These are phyloP conservation scores for Helobdella robusta DNA, from an alignment of 2,888 invertebrate species.

Conservation along the genomic window DNA sequence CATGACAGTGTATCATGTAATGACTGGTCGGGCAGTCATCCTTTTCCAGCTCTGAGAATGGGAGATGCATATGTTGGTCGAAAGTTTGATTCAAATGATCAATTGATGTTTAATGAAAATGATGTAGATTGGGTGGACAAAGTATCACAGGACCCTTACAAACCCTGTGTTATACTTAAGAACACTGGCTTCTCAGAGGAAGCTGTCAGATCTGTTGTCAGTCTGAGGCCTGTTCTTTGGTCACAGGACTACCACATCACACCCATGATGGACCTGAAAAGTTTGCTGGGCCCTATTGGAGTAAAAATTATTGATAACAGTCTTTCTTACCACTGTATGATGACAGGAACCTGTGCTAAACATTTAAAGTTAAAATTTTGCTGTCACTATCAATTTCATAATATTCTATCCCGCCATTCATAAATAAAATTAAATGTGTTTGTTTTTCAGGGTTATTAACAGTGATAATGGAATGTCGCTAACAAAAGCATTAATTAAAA, in stretches of 20 bases:
- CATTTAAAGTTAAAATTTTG: slow-evolving; percentile 23
- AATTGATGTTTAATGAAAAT: slow-evolving; percentile 19
- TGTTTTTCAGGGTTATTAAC: slow-evolving; percentile 31
- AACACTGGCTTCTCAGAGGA: slow-evolving; percentile 34
- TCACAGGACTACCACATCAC: slow-evolving; percentile 36
- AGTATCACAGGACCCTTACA: slow-evolving; percentile 11
- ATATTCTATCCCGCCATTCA: too few relatives aligned
- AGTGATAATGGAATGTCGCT: slow-evolving; percentile 35
- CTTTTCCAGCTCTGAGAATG: slow-evolving; percentile 33
- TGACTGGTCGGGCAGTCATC: slow-evolving; percentile 26
- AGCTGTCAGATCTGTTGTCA: slow-evolving; percentile 31
- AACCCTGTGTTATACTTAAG: slow-evolving; percentile 34
- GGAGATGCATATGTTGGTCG: slow-evolving; percentile 34
- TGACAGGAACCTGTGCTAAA: slow-evolving; percentile 33
- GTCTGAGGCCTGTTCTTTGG: slow-evolving; percentile 34
- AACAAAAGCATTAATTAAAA: slow-evolving; percentile 30
- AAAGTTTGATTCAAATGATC: slow-evolving; percentile 35
- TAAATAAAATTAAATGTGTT: background rate
- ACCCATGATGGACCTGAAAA: slow-evolving; percentile 36
- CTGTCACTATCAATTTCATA: background rate
- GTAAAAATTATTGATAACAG: slow-evolving; percentile 36
- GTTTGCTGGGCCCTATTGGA: slow-evolving; percentile 34
- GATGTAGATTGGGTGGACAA: slow-evolving; percentile 27
- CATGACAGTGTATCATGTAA: slow-evolving; percentile 36
- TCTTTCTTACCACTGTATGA: slow-evolving; percentile 34